Conservation (phyloP, 2,888 invertebrate genomes). For the Halictus ligatus region DNA sequence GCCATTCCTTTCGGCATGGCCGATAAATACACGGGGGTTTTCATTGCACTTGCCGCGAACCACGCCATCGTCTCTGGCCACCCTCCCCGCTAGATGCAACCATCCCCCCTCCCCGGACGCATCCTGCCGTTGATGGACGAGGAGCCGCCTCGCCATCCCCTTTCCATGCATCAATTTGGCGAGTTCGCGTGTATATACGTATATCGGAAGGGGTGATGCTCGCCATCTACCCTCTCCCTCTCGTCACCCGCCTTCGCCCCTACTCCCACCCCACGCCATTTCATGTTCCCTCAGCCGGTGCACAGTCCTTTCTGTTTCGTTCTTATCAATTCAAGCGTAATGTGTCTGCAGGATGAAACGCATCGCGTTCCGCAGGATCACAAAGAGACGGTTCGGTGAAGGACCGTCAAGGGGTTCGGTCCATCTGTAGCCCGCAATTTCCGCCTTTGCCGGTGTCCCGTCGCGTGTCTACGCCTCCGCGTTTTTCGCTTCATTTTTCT, state of each 20-base stretch:
- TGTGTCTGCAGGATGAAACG: conserved; percentile 68
- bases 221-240: conserved; percentile 14
- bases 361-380: conserved; percentile 59
- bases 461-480: background rate
- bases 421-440: conserved; percentile 61
- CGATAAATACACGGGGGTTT: conserved; percentile 60
- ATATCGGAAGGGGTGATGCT: conserved; percentile 59
- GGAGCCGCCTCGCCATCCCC: conserved; percentile 61
- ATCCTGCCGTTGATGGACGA: conserved; percentile 71
- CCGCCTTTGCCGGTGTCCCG: conserved; percentile 51
- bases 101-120: conserved; percentile 21
- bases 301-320: conserved; percentile 48
- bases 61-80: conserved; percentile 39
- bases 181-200: conserved; percentile 57
- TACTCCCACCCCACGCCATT: conserved; percentile 1
- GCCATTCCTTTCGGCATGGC: conserved; percentile 38
- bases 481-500: conserved; percentile 54
- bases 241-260: background rate
- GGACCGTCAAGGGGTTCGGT: conserved; percentile 62
- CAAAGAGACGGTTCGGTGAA: conserved; percentile 56
- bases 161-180: conserved; percentile 71
- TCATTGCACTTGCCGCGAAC: conserved; percentile 53
- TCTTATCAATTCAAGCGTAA: conserved; percentile 70
- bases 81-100: conserved; percentile 41
- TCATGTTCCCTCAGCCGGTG: conserved; percentile 47